Base-by-base conservation (phyloP, 2,888 invertebrate genomes). In the Taphrorychus bicolor region DNA sequence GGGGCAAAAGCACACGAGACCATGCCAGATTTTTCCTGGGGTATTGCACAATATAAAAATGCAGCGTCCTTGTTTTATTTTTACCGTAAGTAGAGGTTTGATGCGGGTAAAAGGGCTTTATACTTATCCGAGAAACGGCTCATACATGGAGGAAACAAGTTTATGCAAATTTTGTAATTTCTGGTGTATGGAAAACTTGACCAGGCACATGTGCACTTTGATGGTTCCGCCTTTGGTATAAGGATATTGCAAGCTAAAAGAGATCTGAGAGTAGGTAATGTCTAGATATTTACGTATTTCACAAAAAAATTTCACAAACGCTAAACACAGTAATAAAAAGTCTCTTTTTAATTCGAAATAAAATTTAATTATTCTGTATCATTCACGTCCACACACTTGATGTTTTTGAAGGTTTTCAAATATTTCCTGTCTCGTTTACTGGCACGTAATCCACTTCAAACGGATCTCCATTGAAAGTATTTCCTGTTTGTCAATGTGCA, bases 391-490 rank as follows among this genome's bases (percentile, higher is more conserved):
- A n/a, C n/a, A n/a, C n/a, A n/a, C n/a, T n/a, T n/a, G n/a, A 32
- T 32, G 32, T 32, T 32, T 32, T 32, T 32, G 11, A 32, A 32
- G 9, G 1, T 3, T 32, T 7, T 7, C 32, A 62, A 51, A 62
- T 62, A 62, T 62, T 62, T 53, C 14, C 3, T 45, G 54, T 17
- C 54, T 48, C 42, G 32, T 45, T 54, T 17, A 24, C 40, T 54
- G n/a, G 22, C 32, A 54, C 14, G n/a, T 14, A 16, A 16, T 7
- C 48, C 3, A 62, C 61, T 54, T 62, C 61, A 54, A 62, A 62
- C 54, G 52, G 61, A 54, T 54, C 54, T 62, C 54, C 45, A 62
- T 62, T 42, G 61, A 62, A 62, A 62, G 41, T 62, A 54, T 62
- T 62, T 62, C 14, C 52, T 16, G 40, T 54, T 54, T 62, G 61